These are phyloP conservation scores for Bimastos eiseni DNA, from an alignment of 2,888 invertebrate species.

Conservation along the genomic window DNA sequence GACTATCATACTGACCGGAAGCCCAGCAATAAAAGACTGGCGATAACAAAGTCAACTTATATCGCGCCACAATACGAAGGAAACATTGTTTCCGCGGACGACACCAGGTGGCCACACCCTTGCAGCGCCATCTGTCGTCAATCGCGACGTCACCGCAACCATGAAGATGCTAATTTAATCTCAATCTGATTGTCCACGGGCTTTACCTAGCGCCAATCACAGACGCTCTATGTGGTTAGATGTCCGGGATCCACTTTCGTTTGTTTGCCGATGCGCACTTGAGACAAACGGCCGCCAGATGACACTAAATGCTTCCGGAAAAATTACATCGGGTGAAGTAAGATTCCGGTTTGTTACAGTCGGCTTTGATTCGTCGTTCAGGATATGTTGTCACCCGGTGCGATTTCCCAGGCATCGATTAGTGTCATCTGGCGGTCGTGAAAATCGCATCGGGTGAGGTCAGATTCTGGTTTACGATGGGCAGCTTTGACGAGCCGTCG, in stretches of 20 bases:
- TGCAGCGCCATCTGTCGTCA: background rate
- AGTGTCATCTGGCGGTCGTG: no score
- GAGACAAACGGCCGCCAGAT: background rate
- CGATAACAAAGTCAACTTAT: conserved; percentile 9
- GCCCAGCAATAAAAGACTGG: no score
- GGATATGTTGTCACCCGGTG: no score
- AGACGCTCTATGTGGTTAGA: background rate
- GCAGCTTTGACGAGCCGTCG: background rate
- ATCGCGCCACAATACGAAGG: background rate
- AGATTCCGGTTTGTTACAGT: no score
- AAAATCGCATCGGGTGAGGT: background rate
- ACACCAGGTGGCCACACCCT: background rate
- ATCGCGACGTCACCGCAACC: background rate
- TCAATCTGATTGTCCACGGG: background rate
- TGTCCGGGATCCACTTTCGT: background rate
- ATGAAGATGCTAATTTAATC: background rate
- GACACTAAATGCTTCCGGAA: background rate
- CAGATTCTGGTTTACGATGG: background rate
- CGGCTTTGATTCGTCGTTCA: no score
- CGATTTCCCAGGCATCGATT: no score
- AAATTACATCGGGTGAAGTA: no score
- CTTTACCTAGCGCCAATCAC: background rate
- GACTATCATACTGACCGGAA: background rate
- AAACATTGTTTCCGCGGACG: background rate
- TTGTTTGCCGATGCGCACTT: background rate